Evolutionary conservation across 2,797 vertebrate species (phyloP).

Genomic region (Varecia variegata): DNA sequence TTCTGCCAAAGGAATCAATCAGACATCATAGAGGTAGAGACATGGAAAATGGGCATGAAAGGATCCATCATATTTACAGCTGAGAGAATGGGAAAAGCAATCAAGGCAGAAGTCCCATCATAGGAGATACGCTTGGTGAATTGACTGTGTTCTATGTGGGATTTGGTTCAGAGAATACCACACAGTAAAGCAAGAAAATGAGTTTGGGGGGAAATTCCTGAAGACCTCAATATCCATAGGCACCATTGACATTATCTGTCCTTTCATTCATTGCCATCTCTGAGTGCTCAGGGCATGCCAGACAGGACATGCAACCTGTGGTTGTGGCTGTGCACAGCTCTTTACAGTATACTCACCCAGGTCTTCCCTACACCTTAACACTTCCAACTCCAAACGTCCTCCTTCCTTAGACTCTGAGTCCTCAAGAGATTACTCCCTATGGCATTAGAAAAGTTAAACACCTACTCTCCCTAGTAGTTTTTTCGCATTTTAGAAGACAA

Average conservation of each 20-base stretch:
- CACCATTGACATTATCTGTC: no score
- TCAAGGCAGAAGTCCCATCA: not conserved
- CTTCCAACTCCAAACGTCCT: not conserved
- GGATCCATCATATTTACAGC: not conserved
- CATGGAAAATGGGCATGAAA: not conserved
- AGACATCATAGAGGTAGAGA: not conserved
- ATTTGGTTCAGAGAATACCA: not conserved
- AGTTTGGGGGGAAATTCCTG: not conserved
- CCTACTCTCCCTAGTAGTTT: not conserved
- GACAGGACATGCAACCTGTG: rapidly evolving
- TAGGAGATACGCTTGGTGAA: not conserved
- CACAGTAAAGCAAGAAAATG: not conserved
- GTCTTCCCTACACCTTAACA: not conserved
- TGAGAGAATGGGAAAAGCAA: not conserved
- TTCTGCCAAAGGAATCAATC: not conserved
- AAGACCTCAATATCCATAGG: not conserved
- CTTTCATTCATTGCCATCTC: not conserved
- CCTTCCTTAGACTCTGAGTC: not conserved
- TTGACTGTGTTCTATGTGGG: not conserved
- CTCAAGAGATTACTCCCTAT: not conserved
- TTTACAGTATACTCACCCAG: not conserved
- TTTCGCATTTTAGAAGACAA: not conserved
- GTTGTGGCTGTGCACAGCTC: not conserved
- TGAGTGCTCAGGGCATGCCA: rapidly evolving
- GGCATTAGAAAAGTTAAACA: not conserved